Evolutionary conservation across 2,888 invertebrate genomes (phyloP).

Genomic region (Yponomeuta plumbellus): DNA sequence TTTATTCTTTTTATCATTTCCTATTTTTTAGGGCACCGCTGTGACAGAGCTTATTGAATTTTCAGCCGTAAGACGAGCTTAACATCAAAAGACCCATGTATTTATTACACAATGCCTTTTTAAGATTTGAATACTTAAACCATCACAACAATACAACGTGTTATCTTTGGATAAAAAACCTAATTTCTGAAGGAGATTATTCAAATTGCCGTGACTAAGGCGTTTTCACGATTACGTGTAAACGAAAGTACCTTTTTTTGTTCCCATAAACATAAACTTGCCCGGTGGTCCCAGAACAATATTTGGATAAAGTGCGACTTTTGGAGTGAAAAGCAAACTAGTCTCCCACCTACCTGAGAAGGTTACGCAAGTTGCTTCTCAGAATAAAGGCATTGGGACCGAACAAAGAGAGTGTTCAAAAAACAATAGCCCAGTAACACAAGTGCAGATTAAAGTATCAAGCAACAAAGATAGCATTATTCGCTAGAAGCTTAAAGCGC

Average conservation of each 20-base stretch:
- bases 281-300: conserved; percentile 39
- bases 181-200: conserved; percentile 28
- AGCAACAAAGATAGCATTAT: conserved; percentile 1
- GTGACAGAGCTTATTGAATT: background rate
- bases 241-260: conserved; percentile 43
- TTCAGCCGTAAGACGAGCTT: background rate
- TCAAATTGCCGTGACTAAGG: conserved; percentile 44
- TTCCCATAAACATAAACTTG: conserved; percentile 31
- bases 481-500: conserved; percentile 2
- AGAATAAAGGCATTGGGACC: background rate
- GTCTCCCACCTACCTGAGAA: conserved; percentile 31
- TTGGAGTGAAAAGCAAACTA: conserved; percentile 28
- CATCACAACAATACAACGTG: background rate
- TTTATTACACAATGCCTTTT: background rate
- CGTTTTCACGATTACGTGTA: conserved; percentile 37
- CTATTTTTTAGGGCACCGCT: background rate
- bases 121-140: background rate
- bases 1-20: background rate
- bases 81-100: background rate
- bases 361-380: conserved; percentile 29
- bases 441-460: background rate
- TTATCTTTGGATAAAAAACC: conserved; percentile 1
- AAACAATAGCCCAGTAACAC: background rate
- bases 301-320: conserved; percentile 10
- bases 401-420: background rate